A percentile compares a stretch with the other conserved stretches of the same genome.
These are phyloP conservation scores for Sorex araneus DNA, from an alignment of 2,113 vertebrate species.

Conservation along the genomic window DNA sequence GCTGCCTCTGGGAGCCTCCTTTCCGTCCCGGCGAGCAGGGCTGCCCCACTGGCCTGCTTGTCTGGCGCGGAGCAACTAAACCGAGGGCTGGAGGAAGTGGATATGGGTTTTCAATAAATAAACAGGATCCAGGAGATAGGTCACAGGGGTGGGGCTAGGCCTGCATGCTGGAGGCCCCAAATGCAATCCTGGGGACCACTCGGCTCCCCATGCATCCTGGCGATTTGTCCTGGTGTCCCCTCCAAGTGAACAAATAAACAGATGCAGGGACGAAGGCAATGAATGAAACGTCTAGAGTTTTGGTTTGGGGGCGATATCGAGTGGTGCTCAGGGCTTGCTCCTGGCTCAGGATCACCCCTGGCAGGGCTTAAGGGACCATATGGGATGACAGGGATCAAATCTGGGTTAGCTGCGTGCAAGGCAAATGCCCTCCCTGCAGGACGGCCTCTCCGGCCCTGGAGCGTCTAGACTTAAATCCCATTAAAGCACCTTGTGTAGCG, in stretches of 20 bases:
- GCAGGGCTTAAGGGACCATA: too few relatives aligned
- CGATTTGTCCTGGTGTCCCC: not conserved
- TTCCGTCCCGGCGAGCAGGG: not conserved
- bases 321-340: too few relatives aligned
- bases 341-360: too few relatives aligned
- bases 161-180: not conserved
- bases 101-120: not conserved
- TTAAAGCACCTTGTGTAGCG: too few relatives aligned
- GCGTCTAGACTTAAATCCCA: not conserved
- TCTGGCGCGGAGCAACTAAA: too few relatives aligned
- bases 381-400: too few relatives aligned
- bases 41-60: not conserved
- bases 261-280: not conserved
- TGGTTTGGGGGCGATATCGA: too few relatives aligned
- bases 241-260: not conserved
- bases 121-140: not conserved
- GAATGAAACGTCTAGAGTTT: not conserved
- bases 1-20: not conserved
- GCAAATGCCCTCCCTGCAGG: too few relatives aligned
- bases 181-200: not conserved
- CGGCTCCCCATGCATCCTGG: too few relatives aligned
- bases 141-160: not conserved
- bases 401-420: too few relatives aligned
- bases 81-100: not conserved
- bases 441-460: too few relatives aligned